Percentiles rank a stretch among this genome's conserved stretches.
These are phyloP conservation scores for Machimus atricapillus DNA, from an alignment of 2,888 invertebrate genomes.

Conservation along the genomic window DNA sequence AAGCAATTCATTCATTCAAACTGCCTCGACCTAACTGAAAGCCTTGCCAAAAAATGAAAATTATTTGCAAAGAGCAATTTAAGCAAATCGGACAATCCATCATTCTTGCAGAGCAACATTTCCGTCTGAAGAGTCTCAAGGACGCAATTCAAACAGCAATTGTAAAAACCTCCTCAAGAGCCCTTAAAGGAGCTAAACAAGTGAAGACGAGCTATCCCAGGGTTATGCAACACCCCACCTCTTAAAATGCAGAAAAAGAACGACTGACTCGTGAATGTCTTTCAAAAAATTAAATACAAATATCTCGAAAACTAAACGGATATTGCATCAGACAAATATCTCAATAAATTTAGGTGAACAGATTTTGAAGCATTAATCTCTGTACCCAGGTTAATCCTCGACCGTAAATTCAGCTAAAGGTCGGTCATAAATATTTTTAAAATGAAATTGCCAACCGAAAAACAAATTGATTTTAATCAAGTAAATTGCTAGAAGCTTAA, in stretches of 20 bases:
- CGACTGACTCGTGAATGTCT: background rate
- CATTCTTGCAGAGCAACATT: background rate
- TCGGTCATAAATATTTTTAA: background rate
- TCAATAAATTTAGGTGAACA: background rate
- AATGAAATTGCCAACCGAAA: background rate
- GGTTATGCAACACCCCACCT: background rate
- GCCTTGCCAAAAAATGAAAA: background rate
- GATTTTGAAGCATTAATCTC: background rate
- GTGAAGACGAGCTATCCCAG: background rate
- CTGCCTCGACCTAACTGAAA: background rate
- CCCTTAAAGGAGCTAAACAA: background rate
- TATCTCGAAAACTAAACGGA: background rate
- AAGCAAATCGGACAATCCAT: background rate
- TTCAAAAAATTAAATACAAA: background rate
- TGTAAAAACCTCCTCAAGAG: background rate
- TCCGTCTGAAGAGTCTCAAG: background rate
- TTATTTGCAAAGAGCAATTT: background rate
- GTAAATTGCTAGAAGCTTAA: background rate
- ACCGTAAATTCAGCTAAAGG: background rate
- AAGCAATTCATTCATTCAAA: background rate
- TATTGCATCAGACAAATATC: background rate
- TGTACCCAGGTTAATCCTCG: background rate
- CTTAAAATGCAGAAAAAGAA: background rate
- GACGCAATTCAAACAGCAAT: background rate
- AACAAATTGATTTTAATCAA: background rate